Base-by-base conservation (phyloP, 2,113 vertebrate species). In the Notothenia coriiceps region DNA sequence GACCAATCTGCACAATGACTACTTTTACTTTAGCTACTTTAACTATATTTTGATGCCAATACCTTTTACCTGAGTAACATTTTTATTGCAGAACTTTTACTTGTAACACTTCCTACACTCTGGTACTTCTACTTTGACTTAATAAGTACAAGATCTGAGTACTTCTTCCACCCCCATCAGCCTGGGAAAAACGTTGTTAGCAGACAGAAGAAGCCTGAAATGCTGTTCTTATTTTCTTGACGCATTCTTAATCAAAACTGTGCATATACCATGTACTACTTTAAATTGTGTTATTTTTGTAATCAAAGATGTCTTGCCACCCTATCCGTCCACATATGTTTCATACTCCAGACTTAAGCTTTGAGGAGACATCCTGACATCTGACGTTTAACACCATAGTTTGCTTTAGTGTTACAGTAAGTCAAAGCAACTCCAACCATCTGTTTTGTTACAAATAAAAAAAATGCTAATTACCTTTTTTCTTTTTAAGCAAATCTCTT, bases 331-430 rank as follows among this genome's bases (percentile, higher is more conserved):
- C 73, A 70, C 22, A 73, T 80, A 67, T 54, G 61, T 77, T 80
- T 92, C 85, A 92, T 90, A 90, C 51, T 82, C 83, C 82, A 70
- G 73, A 76, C 51, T 67, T 29, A 68, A 83, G 85, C 85, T 79
- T 76, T 59, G 81, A 84, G 64, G 85, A 86, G 66, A 76, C 80
- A 79, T 84, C 79, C 40, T 78, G 89, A 88, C 82, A 86, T 88
- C 83, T 80, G n/a, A 80, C 82, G 81, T 79, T 55, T n/a, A 20
- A 20, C 77, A 72, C 88, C 56, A 74, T 47, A 59, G 67, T 61
- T 77, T 22, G 6, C 14, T 51, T 44, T 20, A 79, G 71, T n/a
- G 57, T 18, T 74, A 13, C n/a, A 79, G 44, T 6, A 40, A n/a
- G 22, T 6, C 35, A 40, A 40, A 40, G 33, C 57, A 50, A 43